Conservation (phyloP, 2,797 vertebrate species). For the Coregonus ussuriensis region DNA sequence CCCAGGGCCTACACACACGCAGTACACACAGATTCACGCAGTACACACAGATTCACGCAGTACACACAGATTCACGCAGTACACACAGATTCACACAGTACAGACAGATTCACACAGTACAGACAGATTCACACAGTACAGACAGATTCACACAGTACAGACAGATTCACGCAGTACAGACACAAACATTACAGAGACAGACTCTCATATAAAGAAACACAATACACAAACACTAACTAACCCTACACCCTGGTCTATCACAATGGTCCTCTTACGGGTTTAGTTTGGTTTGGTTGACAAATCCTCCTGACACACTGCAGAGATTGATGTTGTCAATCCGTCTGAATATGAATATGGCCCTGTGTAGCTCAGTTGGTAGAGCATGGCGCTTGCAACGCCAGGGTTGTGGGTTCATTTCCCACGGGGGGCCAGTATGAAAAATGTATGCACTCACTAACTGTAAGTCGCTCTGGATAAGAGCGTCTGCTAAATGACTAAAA, state of each 20-base stretch:
- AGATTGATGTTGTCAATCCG: too few species aligned
- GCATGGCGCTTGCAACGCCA: too few species aligned
- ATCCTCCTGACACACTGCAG: too few species aligned
- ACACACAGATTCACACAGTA: neutral
- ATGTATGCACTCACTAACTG: too few species aligned
- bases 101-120: neutral
- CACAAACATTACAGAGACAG: conserved; percentile 12
- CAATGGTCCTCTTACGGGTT: too few species aligned
- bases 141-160: neutral
- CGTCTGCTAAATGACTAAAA: too few species aligned
- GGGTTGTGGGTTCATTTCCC: too few species aligned
- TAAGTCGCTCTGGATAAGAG: too few species aligned
- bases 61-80: neutral
- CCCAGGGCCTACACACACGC: neutral
- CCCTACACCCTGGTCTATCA: neutral
- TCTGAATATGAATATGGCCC: too few species aligned
- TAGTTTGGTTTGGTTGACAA: too few species aligned
- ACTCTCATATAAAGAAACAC: neutral
- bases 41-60: neutral
- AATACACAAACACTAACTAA: conserved; percentile 4
- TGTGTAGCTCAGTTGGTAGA: too few species aligned
- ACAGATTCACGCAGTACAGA: neutral
- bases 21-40: neutral
- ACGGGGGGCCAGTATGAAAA: too few species aligned
- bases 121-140: neutral